These are phyloP conservation scores for Bufo gargarizans DNA, from an alignment of 2,113 vertebrate genomes.

Conservation along the genomic window DNA sequence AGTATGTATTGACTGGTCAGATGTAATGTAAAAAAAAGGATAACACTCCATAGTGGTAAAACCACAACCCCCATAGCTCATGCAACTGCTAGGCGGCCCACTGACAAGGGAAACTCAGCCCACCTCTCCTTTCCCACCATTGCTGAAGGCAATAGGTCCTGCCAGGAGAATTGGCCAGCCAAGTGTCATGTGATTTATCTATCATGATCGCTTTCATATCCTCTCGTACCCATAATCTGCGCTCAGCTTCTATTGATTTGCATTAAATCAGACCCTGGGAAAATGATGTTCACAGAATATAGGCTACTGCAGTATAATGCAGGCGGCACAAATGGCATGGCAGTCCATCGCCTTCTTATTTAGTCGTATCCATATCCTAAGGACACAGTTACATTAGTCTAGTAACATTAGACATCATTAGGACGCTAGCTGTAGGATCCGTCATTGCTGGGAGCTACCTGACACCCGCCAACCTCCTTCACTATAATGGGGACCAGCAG, in stretches of 20 bases:
- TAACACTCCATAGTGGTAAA: background rate
- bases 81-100: background rate
- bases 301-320: background rate
- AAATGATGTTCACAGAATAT: background rate
- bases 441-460: too few species aligned
- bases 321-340: too few species aligned
- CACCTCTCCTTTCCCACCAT: background rate
- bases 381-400: too few species aligned
- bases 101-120: background rate
- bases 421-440: too few species aligned
- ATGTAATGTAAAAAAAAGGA: background rate
- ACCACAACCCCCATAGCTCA: background rate
- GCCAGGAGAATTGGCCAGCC: background rate
- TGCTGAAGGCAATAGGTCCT: background rate
- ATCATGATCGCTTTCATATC: background rate
- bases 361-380: too few species aligned
- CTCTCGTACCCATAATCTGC: background rate
- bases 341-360: too few species aligned
- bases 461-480: too few species aligned
- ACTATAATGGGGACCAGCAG: too few species aligned
- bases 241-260: too few species aligned
- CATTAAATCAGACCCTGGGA: background rate
- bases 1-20: background rate
- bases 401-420: too few species aligned
- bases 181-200: background rate